phyloP scores from a whole-genome alignment of 2,797 vertebrate genomes.

The Streptopelia turtur region DNA sequence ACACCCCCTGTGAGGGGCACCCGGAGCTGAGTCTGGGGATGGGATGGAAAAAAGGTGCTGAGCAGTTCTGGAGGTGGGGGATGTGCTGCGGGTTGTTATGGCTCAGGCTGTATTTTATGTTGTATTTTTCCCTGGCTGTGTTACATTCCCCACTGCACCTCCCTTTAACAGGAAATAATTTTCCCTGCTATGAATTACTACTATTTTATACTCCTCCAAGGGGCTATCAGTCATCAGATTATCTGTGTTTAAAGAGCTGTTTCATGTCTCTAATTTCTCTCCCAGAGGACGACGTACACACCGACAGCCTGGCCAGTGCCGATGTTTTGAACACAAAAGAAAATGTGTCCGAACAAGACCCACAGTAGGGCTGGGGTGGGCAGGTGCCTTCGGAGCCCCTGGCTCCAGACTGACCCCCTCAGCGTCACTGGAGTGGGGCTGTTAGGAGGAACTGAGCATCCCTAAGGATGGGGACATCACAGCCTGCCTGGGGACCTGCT shows the following conservation, averaged over 20 bases:
- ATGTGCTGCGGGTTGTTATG: rapidly evolving
- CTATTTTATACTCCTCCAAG: background rate
- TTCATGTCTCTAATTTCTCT: background rate
- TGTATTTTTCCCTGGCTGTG: background rate
- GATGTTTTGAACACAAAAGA: rapidly evolving
- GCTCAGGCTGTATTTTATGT: background rate
- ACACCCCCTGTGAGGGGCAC: rapidly evolving
- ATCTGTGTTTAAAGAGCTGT: background rate
- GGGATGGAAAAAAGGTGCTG: background rate
- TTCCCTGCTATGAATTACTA: background rate
- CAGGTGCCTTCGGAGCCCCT: background rate
- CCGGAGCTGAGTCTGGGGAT: rapidly evolving
- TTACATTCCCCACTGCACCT: background rate
- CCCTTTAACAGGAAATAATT: background rate
- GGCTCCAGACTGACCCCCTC: background rate
- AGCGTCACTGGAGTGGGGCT: background rate
- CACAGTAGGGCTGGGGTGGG: rapidly evolving
- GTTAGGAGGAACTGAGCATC: background rate
- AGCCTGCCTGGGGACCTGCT: background rate
- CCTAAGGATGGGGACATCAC: rapidly evolving
- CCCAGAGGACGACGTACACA: rapidly evolving
- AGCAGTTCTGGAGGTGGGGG: rapidly evolving
- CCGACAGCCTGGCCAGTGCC: rapidly evolving
- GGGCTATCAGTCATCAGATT: background rate
- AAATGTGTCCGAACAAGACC: rapidly evolving